phyloP scores from a whole-genome alignment of 2,113 vertebrate species.

The Chinchilla lanigera region DNA sequence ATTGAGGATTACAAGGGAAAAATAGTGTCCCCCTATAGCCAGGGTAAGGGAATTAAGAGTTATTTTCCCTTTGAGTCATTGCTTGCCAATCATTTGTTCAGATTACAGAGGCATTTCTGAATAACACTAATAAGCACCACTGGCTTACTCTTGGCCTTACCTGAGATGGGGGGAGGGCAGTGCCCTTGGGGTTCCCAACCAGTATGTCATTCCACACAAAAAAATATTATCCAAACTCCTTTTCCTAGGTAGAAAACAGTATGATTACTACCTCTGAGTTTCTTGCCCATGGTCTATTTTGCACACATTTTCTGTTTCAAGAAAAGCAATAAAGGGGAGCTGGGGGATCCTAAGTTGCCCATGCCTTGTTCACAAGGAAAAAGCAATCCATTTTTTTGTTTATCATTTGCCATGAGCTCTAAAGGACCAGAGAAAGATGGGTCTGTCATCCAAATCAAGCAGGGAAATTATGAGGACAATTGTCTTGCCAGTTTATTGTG shows the following conservation, averaged over 20 bases:
- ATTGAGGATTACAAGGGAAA: not conserved
- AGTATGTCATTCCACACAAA: not conserved
- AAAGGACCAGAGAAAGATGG: not conserved
- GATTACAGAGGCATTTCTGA: slow-evolving; percentile 88
- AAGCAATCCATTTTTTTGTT: not conserved
- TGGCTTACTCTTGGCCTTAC: slow-evolving; percentile 68
- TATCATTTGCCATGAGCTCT: not conserved
- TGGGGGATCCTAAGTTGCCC: not conserved
- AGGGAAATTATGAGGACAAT: not conserved
- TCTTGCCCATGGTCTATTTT: not conserved
- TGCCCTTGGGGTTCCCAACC: not conserved
- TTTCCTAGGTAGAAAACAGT: not conserved
- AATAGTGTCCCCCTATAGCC: not conserved
- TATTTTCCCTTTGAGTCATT: slow-evolving; percentile 81
- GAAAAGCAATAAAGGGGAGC: not conserved
- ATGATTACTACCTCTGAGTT: not conserved
- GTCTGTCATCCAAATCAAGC: slow-evolving; percentile 4
- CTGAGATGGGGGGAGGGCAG: not conserved
- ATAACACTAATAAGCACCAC: slow-evolving; percentile 84
- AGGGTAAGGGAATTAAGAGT: not conserved
- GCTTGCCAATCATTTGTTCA: slow-evolving; percentile 84
- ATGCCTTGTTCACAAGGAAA: not conserved
- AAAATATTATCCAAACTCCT: not conserved
- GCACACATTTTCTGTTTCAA: not conserved
- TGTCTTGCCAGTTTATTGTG: slow-evolving; percentile 9